A percentile compares a stretch with the other conserved stretches of the same genome.
phyloP scores from a whole-genome alignment of 23 tunicate genomes.

The Diplosoma virens region DNA sequence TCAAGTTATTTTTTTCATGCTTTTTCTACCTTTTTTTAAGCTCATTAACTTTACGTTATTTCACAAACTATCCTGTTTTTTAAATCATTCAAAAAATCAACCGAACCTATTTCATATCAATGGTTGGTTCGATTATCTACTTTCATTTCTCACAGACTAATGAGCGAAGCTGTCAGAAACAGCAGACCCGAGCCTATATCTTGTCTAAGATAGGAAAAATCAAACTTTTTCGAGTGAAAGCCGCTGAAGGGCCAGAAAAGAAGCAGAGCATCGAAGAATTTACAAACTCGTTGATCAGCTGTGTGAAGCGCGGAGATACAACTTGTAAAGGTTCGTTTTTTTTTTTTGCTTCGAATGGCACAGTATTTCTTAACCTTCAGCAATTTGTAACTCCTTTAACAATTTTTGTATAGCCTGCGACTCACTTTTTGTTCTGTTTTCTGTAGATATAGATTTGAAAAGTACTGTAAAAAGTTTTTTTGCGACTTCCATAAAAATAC shows the following conservation, averaged over 20 bases:
- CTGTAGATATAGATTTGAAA: too few relatives aligned
- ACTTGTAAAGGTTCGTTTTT: background rate
- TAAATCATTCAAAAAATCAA: too few relatives aligned
- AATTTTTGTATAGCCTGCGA: too few relatives aligned
- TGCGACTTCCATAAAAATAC: too few relatives aligned
- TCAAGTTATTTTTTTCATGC: background rate
- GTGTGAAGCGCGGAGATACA: background rate
- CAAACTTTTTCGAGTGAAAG: background rate
- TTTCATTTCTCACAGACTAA: constrained; percentile 5
- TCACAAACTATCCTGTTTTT: too few relatives aligned
- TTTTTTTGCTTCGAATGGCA: background rate
- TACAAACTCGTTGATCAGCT: background rate
- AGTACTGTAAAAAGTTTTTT: too few relatives aligned
- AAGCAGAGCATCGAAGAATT: background rate
- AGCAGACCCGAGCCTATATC: constrained; percentile 21
- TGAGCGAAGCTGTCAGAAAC: constrained; percentile 36
- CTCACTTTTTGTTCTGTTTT: too few relatives aligned
- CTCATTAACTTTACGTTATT: too few relatives aligned
- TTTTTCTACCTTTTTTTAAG: background rate
- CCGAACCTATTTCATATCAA: too few relatives aligned
- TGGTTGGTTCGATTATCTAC: too few relatives aligned
- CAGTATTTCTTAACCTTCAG: too few relatives aligned
- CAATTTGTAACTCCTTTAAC: too few relatives aligned
- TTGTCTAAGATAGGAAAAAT: constrained; percentile 26
- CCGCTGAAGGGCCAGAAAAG: background rate